Evolutionary conservation across 1,140 invertebrate species (phyloP).

Genomic region (Drosophila ambigua): DNA sequence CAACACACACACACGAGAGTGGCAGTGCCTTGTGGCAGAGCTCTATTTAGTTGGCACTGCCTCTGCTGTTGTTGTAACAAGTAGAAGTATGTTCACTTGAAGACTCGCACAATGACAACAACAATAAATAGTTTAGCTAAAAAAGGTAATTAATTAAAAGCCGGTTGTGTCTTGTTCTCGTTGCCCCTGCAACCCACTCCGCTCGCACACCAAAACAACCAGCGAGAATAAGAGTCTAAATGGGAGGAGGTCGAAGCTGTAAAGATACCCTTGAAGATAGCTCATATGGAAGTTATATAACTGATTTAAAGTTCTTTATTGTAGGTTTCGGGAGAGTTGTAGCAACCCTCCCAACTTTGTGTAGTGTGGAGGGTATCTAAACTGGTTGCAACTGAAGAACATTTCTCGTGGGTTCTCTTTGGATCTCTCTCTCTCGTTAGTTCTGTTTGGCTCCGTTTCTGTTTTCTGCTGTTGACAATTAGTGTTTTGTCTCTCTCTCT

Average conservation of each 20-base stretch:
- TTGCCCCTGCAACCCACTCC: too few species aligned
- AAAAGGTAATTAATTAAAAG: slow-evolving; percentile 83
- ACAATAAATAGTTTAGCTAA: slow-evolving; percentile 81
- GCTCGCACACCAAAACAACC: too few species aligned
- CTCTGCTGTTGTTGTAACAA: slow-evolving; percentile 14
- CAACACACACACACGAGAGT: slow-evolving; percentile 34
- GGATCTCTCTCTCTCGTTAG: background rate
- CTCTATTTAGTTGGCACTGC: slow-evolving; percentile 28
- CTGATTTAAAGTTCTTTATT: too few species aligned
- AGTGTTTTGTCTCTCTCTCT: slow-evolving; percentile 55
- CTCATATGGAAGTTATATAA: too few species aligned
- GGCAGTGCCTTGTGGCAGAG: too few species aligned
- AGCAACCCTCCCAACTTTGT: slow-evolving; percentile 8
- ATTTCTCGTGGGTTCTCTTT: slow-evolving; percentile 44
- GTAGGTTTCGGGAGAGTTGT: slow-evolving; percentile 13
- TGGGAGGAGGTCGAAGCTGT: too few species aligned
- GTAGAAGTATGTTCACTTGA: slow-evolving; percentile 17
- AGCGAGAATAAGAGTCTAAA: too few species aligned
- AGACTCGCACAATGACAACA: slow-evolving; percentile 43
- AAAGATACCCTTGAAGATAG: too few species aligned
- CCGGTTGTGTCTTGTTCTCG: slow-evolving; percentile 61
- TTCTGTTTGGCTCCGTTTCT: background rate
- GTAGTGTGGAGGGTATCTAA: slow-evolving; percentile 10
- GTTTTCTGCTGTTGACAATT: slow-evolving; percentile 69
- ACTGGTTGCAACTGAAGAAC: slow-evolving; percentile 63